These are phyloP conservation scores for Lutraria rhynchaena DNA, from an alignment of 1,140 invertebrate genomes.

Conservation along the genomic window DNA sequence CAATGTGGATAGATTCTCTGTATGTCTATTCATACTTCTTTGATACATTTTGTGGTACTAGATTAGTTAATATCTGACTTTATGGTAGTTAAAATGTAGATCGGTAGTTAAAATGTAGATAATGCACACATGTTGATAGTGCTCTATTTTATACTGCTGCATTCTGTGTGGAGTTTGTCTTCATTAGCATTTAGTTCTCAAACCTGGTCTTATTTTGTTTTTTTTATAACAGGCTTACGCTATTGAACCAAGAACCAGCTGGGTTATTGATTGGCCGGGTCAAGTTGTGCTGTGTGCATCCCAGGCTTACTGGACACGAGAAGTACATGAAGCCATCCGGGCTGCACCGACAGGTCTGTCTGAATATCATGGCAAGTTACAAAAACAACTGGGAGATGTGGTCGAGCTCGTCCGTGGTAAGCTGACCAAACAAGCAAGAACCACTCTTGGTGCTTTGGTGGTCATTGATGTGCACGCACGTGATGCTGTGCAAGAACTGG, in stretches of 20 bases:
- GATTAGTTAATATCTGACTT: no score
- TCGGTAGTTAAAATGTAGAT: no score
- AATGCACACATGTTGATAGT: no score
- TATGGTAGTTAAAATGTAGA: no score
- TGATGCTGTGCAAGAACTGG: conserved; percentile 80
- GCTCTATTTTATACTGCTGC: no score
- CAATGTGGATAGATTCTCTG: no score
- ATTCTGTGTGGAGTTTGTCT: no score
- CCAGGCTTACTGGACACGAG: conserved; percentile 82
- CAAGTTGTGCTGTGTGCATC: conserved; percentile 82
- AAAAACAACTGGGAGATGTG: conserved; percentile 79
- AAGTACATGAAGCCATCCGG: conserved; percentile 80
- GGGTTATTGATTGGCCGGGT: conserved; percentile 83
- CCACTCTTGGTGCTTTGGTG: conserved; percentile 81
- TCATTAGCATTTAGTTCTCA: no score
- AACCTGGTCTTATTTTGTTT: not conserved
- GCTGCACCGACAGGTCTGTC: conserved; percentile 74
- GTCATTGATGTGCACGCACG: conserved; percentile 82
- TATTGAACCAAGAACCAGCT: conserved; percentile 77
- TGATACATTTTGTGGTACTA: no score
- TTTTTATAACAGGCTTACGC: conserved; percentile 76
- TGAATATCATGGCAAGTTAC: conserved; percentile 77
- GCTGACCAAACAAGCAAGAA: conserved; percentile 81
- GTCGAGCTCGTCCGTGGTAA: conserved; percentile 82
- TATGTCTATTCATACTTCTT: no score